Evolutionary conservation across 2,888 invertebrate genomes (phyloP), one percentile per base, ranked within the genome.

Genomic region (Orthosia incerta): DNA sequence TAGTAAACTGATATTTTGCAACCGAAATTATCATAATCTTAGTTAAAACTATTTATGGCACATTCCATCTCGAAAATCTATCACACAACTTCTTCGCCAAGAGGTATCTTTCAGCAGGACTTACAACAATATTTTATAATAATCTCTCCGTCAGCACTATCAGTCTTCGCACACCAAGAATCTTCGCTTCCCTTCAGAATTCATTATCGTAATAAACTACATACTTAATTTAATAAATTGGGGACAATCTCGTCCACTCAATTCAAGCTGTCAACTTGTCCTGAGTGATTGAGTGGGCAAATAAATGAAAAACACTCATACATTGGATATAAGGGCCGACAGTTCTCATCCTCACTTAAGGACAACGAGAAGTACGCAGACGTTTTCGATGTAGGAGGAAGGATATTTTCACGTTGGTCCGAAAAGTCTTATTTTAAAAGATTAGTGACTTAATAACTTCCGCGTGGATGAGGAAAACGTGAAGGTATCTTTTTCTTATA

Each of bases 171-270:
- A 20, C 26, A 53, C 16, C 18, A 1, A 57, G 60, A 18, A 74
- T 69, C 64, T 56, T 48, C n/a, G n/a, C 62, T 57, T 79, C 69
- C 71, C 68, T 46, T 71, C 74, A 68, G 62, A 76, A 79, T 80
- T 83, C 78, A 86, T 86, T 81, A 81, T 76, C 64, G 45, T 86
- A 80, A 86, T 78, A 74, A 80, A 83, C 76, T 72, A 71, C 63
- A 64, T 65, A 79, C 78, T 82, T 84, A 76, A 77, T 79, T 86
- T 86, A 80, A 81, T 86, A 83, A 86, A 86, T 85, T 79, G 77
- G 69, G 51, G 61, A 75, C 83, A 71, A 79, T 82, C 63, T 76
- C 74, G 66, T 71, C 74, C 74, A 71, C 79, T 76, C 76, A 72
- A 78, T 76, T 85, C 79, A 76, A 62, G 65, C 78, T 86, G 86